These are phyloP conservation scores for Phyto melanocephala DNA, from an alignment of 2,888 invertebrate genomes.

Conservation along the genomic window DNA sequence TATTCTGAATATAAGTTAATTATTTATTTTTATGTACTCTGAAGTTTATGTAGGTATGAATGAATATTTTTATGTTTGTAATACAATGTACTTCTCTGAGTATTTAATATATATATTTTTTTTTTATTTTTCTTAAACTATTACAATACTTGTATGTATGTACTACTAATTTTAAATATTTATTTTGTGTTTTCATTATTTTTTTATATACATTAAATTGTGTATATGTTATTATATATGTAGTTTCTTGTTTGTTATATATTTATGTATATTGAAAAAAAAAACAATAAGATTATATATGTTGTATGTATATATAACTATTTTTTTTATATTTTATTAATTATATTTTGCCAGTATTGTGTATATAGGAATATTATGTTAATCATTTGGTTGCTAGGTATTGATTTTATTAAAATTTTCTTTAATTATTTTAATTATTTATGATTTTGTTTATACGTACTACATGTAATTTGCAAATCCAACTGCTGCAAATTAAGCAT, in stretches of 20 bases:
- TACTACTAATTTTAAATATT: not conserved
- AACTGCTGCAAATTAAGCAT: too few relatives aligned
- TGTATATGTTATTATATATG: slow-evolving; percentile 27
- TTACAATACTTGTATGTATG: slow-evolving; percentile 46
- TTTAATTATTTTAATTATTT: slow-evolving; percentile 65
- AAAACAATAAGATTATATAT: slow-evolving; percentile 33
- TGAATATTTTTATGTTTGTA: slow-evolving; percentile 3
- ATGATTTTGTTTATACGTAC: not conserved
- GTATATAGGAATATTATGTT: slow-evolving; percentile 72
- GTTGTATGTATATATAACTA: slow-evolving; percentile 21
- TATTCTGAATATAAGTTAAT: slow-evolving; percentile 17
- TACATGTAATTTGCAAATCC: too few relatives aligned
- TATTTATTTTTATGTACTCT: not conserved
- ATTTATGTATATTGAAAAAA: slow-evolving; percentile 35
- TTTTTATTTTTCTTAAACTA: slow-evolving; percentile 10
- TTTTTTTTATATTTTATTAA: slow-evolving; percentile 30
- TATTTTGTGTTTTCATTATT: not conserved
- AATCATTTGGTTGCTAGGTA: slow-evolving; percentile 68
- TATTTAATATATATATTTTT: not conserved
- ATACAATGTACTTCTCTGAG: not conserved
- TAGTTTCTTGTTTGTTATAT: slow-evolving; percentile 31
- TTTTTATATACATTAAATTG: slow-evolving; percentile 24
- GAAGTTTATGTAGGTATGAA: not conserved
- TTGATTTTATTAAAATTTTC: slow-evolving; percentile 47
- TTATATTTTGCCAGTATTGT: slow-evolving; percentile 66